These are phyloP conservation scores for Eupithecia abbreviata DNA, from an alignment of 2,888 invertebrate species.

Conservation along the genomic window DNA sequence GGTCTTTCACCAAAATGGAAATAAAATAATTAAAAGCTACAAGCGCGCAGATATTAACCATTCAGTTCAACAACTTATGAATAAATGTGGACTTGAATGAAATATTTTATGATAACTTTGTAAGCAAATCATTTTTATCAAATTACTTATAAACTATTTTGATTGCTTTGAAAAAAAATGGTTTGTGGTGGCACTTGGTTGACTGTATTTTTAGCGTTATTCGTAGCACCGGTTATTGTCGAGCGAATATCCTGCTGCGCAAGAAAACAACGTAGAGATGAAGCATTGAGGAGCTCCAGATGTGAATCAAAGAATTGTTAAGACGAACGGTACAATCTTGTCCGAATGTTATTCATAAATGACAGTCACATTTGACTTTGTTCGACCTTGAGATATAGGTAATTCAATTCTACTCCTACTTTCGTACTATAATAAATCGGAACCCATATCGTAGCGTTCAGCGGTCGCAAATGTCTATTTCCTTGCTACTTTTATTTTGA, in stretches of 20 bases:
- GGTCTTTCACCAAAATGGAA: neutral
- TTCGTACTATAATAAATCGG: neutral
- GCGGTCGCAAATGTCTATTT: neutral
- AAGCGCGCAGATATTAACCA: neutral
- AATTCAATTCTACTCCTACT: neutral
- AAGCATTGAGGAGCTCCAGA: neutral
- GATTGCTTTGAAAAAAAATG: conserved; percentile 41
- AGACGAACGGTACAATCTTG: neutral
- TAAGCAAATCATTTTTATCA: conserved; percentile 40
- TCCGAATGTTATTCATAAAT: neutral
- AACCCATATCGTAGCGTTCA: neutral
- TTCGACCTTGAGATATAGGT: neutral
- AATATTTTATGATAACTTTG: conserved; percentile 26
- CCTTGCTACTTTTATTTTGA: neutral
- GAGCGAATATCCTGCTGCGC: conserved; percentile 44
- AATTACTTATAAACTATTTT: neutral
- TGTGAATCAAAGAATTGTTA: neutral
- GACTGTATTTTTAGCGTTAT: conserved; percentile 36
- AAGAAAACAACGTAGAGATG: conserved; percentile 1
- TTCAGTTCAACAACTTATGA: neutral
- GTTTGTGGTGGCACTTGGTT: conserved; percentile 41
- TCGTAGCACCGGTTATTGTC: conserved; percentile 45
- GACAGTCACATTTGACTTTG: neutral
- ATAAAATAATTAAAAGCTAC: neutral
- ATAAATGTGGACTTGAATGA: conserved; percentile 27